These are phyloP conservation scores for Basileuterus tristriatus DNA, from an alignment of 2,797 vertebrate genomes.

Conservation along the genomic window DNA sequence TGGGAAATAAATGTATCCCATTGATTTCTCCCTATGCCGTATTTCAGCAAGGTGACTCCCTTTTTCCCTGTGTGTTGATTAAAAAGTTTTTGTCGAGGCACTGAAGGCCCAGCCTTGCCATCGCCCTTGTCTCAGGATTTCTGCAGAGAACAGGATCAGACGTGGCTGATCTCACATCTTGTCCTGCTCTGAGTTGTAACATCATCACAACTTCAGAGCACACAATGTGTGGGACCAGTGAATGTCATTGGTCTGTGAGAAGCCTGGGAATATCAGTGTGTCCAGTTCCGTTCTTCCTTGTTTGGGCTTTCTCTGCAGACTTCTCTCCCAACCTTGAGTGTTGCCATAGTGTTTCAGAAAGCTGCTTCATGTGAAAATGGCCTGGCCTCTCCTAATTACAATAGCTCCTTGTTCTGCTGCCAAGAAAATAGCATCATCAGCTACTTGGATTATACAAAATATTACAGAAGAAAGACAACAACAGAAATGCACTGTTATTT, in stretches of 20 bases:
- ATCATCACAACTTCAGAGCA: background rate
- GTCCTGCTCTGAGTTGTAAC: background rate
- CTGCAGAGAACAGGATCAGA: background rate
- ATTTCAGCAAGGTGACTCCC: background rate
- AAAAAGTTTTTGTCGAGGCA: no score
- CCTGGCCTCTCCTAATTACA: background rate
- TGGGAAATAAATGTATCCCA: background rate
- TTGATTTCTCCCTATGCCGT: background rate
- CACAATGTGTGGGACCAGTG: background rate
- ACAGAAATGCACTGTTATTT: slow-evolving; percentile 28
- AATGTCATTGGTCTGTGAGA: background rate
- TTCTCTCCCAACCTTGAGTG: background rate
- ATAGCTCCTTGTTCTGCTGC: slow-evolving; percentile 12
- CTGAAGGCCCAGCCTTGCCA: background rate
- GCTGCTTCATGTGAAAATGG: background rate
- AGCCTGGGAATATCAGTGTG: background rate
- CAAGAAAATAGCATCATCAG: slow-evolving; percentile 5
- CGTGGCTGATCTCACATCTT: background rate
- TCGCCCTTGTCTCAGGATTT: background rate
- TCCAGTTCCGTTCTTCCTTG: background rate
- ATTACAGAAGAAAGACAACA: slow-evolving; percentile 18
- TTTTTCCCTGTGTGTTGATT: no score
- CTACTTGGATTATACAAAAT: background rate
- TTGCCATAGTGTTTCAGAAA: background rate
- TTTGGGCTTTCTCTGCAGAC: background rate